Evolutionary conservation across 2,888 invertebrate species (phyloP), one percentile per base, ranked within the genome.

Genomic region (Phyllotreta cruciferae): DNA sequence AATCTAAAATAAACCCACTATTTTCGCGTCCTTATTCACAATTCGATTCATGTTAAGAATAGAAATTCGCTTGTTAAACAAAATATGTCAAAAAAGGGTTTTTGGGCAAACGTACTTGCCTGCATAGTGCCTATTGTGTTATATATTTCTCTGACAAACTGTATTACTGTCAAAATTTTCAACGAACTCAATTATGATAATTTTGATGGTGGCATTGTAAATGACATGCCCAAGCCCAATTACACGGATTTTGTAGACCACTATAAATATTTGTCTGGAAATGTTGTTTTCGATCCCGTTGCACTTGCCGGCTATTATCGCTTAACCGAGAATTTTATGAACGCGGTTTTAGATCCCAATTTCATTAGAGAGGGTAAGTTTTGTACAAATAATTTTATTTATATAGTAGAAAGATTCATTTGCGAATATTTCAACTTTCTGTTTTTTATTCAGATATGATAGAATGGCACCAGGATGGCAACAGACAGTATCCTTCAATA

Each of bases 221-320:
- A 6, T 36, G 83, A 85, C 70, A 84, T 85, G 64, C 84, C 88
- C 69, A 84, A 83, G 64, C 84, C 88, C 69, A 84, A 83, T 72
- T 90, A 88, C 78, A 85, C 87, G 56, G 81, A 83, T 71, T 84
- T 87, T 70, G 80, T 83, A 47, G 83, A 42, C 87, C 87, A 77
- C 45, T 67, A 64, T 39, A 52, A 37, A 7, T 72, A 75, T 58
- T 71, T 80, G 65, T 85, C 88, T 67, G 79, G 81, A 66, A 63
- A 64, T 13, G 53, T 67, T 38, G 83, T 84, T 71, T 92, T 91
- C 82, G 86, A 90, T 81, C 87, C 91, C 74, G 87, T 87, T 69
- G 93, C 92, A 63, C 93, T 94, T 92, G 90, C 88, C 64, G 89
- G 90, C 73, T 84, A 93, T 55, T 93, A 93, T 84, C 89, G 90